Conservation (phyloP, 1,140 invertebrate species). For the Uloborus diversus region DNA sequence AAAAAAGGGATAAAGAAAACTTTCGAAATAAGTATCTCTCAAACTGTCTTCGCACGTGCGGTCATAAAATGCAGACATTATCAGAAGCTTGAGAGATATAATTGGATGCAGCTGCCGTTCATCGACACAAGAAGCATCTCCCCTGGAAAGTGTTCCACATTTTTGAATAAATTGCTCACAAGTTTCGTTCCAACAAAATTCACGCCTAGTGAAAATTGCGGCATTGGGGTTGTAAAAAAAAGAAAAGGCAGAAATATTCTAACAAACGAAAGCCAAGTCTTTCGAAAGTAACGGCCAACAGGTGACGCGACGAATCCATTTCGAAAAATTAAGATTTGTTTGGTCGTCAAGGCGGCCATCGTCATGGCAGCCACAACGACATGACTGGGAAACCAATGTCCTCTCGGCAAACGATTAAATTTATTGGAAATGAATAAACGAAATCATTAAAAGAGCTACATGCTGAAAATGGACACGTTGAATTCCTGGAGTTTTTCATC, state of each 20-base stretch:
- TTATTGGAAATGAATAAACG: slow-evolving; percentile 20
- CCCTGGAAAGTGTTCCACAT: neutral
- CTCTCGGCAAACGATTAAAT: slow-evolving; percentile 6
- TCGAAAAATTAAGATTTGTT: neutral
- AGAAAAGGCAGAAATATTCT: neutral
- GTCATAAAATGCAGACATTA: slow-evolving; percentile 26
- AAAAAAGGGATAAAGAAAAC: neutral
- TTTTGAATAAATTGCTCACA: neutral
- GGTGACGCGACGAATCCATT: slow-evolving; percentile 22
- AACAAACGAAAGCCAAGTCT: neutral
- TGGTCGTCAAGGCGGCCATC: slow-evolving; percentile 18
- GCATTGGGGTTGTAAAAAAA: neutral
- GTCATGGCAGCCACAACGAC: neutral
- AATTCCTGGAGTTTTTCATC: too few relatives aligned
- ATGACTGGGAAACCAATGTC: neutral
- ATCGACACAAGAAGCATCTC: slow-evolving; percentile 16
- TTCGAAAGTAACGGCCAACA: slow-evolving; percentile 16
- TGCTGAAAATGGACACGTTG: too few relatives aligned
- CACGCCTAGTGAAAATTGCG: neutral
- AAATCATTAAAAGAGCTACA: too few relatives aligned
- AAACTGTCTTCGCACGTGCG: slow-evolving; percentile 26
- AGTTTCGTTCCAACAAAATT: neutral
- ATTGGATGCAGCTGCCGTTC: slow-evolving; percentile 34
- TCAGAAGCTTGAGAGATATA: slow-evolving; percentile 3
- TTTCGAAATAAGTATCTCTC: slow-evolving; percentile 7